Base-by-base conservation (phyloP, 2,797 vertebrate species). In the Spinus pinus region DNA sequence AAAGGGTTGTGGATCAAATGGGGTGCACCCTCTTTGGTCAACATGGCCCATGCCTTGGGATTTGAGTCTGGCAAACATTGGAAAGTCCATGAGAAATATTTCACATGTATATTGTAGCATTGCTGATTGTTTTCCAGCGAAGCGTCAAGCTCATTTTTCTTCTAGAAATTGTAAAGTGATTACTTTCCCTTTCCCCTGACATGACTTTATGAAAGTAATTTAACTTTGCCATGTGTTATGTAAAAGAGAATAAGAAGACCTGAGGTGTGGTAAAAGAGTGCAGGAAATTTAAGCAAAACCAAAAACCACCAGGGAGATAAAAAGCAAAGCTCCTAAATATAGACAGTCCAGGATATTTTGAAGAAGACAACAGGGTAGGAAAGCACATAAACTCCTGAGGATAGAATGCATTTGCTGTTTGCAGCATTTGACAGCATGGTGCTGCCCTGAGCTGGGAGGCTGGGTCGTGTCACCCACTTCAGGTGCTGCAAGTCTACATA, bases 351-450 rank as follows among this genome's bases (percentile, higher is more conserved):
- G 35, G 20, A 50, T 79, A 67, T 64, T 91, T 81, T 25, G 7
- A 27, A 88, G 41, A 93, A 18, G n/a, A 73, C 9, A 49, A 9
- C 3, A 71, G 25, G 16, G 14, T 27, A 62, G 37, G n/a, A 83
- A 78, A 78, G 42, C 12, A 35, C 41, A 31, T n/a, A 64, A 25
- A 46, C 11, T 80, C 8, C 6, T 6, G 21, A 69, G 23, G 10
- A 6, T 27, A 67, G 46, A 79, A 85, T 57, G 33, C 20, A 53
- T 61, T 70, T 73, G 4, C 42, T 69, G 10, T 60, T 12, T 3
- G 42, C 47, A 66, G 4, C 28, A 25, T 56, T 47, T 5, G 9
- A 25, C 22, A 46, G 19, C 2, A 19, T 41, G 24, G 31, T 0
- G 0, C 47, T 81, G 69, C 33, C 53, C 65, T 39, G 49, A 56